A percentile compares a stretch with the other conserved stretches of the same genome.
phyloP scores from a whole-genome alignment of 2,113 vertebrate genomes.

The Xenopus tropicalis region UCB_Xtro_10.0 CM004448.2:76636001-76636500 shows the following conservation, averaged over 20 bases:
- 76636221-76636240: slow-evolving; percentile 6
- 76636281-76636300: slow-evolving; percentile 12
- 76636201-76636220: slow-evolving; percentile 13
- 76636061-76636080: slow-evolving; percentile 27
- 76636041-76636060: slow-evolving; percentile 17
- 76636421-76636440: slow-evolving; percentile 24
- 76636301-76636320: slow-evolving; percentile 11
- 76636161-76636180: slow-evolving; percentile 10
- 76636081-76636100: slow-evolving; percentile 18
- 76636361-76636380: slow-evolving; percentile 25
- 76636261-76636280: neutral
- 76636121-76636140: slow-evolving; percentile 27
- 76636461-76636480: slow-evolving; percentile 7
- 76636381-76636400: slow-evolving; percentile 10
- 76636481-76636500: neutral
- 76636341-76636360: slow-evolving; percentile 7
- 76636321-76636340: slow-evolving; percentile 6
- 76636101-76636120: slow-evolving; percentile 8
- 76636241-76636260: slow-evolving; percentile 22
- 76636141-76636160: slow-evolving; percentile 26
- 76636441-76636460: slow-evolving; percentile 14
- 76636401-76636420: slow-evolving; percentile 14
- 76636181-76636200: slow-evolving; percentile 24
- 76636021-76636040: slow-evolving; percentile 27
- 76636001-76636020: slow-evolving; percentile 31